phyloP scores from a whole-genome alignment of 2,797 vertebrate genomes.

The Enteromius argenteus region DNA sequence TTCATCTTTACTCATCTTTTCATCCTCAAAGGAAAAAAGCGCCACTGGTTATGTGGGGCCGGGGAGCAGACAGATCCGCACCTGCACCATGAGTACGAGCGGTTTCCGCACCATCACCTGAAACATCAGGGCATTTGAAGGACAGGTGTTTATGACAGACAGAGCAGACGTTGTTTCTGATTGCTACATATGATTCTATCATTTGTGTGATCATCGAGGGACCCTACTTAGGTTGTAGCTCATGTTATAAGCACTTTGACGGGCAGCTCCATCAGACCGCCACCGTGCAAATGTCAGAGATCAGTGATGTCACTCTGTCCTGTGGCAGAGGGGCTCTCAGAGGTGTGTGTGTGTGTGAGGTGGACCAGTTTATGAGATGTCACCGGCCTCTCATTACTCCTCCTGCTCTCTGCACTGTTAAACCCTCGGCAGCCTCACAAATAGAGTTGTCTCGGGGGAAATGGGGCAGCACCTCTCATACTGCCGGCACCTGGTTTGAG shows the following conservation, averaged over 20 bases:
- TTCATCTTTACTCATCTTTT: constrained; percentile 61
- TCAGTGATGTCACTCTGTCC: constrained; percentile 51
- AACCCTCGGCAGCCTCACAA: constrained; percentile 54
- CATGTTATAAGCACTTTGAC: constrained; percentile 29
- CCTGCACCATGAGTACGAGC: constrained; percentile 52
- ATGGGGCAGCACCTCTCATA: constrained; percentile 23
- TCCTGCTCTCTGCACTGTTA: constrained; percentile 65
- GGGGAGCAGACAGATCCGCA: constrained; percentile 40
- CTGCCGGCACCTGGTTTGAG: constrained; percentile 34
- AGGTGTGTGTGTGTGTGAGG: constrained; percentile 12
- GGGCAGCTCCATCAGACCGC: constrained; percentile 43
- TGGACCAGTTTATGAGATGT: constrained; percentile 62
- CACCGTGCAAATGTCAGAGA: constrained; percentile 42
- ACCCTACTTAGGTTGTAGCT: constrained; percentile 28
- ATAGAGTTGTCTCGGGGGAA: constrained; percentile 58
- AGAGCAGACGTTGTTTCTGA: constrained; percentile 31
- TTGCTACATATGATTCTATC: constrained; percentile 36
- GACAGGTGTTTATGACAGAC: constrained; percentile 43
- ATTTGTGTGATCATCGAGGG: constrained; percentile 26
- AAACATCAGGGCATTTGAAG: constrained; percentile 58
- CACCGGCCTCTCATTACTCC: constrained; percentile 58
- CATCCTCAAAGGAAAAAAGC: constrained; percentile 53
- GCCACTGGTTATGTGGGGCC: constrained; percentile 41
- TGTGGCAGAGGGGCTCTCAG: constrained; percentile 22
- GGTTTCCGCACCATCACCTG: constrained; percentile 47